These are phyloP conservation scores for Chelon auratus DNA, from an alignment of 2,797 vertebrate genomes.

Conservation along the genomic window DNA sequence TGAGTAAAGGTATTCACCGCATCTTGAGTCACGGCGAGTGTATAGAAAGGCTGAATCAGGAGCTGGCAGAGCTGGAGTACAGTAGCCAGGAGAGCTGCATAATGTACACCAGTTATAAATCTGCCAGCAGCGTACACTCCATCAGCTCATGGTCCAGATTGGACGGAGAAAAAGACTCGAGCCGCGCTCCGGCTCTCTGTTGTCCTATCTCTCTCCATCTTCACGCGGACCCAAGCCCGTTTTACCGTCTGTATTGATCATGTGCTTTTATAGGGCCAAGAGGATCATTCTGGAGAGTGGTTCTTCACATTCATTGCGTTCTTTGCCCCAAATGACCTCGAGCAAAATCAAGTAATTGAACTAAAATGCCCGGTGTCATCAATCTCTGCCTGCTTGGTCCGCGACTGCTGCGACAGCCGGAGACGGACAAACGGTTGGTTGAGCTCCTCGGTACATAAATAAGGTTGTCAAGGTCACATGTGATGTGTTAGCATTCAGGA, in stretches of 20 bases:
- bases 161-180: constrained; percentile 39
- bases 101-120: constrained; percentile 73
- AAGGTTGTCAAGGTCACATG: constrained; percentile 39
- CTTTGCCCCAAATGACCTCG: constrained; percentile 61
- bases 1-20: constrained; percentile 52
- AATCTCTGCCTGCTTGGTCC: constrained; percentile 50
- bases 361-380: constrained; percentile 66
- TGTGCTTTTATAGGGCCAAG: constrained; percentile 59
- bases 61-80: constrained; percentile 60
- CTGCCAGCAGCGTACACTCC: constrained; percentile 51
- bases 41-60: constrained; percentile 74
- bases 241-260: constrained; percentile 71
- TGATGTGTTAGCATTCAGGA: constrained; percentile 2
- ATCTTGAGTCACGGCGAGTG: constrained; percentile 41
- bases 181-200: constrained; percentile 48
- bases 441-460: constrained; percentile 14
- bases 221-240: constrained; percentile 27
- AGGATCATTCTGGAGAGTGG: constrained; percentile 59
- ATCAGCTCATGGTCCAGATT: constrained; percentile 49
- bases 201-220: constrained; percentile 48
- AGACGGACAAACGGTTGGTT: constrained; percentile 46
- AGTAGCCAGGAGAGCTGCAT: constrained; percentile 55
- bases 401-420: constrained; percentile 57
- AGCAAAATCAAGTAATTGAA: constrained; percentile 73
- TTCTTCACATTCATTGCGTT: constrained; percentile 57